Base-by-base conservation (phyloP, 2,113 vertebrate species). In the Trichomycterus rosablanca region DNA sequence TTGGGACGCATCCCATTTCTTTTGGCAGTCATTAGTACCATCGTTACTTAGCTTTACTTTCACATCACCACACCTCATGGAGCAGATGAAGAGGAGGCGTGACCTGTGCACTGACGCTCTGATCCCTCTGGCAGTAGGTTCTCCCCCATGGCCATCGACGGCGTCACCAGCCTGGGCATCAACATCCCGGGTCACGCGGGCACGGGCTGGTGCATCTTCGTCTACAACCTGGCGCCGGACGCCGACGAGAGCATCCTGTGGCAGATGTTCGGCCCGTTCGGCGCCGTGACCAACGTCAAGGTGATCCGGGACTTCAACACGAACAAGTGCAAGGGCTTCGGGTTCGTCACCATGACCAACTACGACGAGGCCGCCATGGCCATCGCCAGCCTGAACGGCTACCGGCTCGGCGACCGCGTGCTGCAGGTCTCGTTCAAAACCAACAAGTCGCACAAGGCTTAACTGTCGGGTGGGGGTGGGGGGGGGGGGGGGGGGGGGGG, bases 271-370 rank as follows among this genome's bases (percentile, higher is more conserved):
- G 94, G 96, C 70, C 95, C 95, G 14, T 98, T 99, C 1, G 95
- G 96, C 71, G 96, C 95, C 0, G 96, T 99, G 76, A 98, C 95
- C 78, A 99, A 99, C 5, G 96, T 99, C 80, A 99, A 97, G 83
- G 96, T 98, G 80, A 99, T 98, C 76, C 95, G 96, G 68, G 95
- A 99, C 86, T 99, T 98, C 75, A 98, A 93, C 86, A 98, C 96
- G 80, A 98, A 98, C 86, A 99, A 98, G 83, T 99, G 96, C 89
- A 99, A 97, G 90, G 94, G 95, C 79, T 99, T 99, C 84, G 96
- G 96, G 78, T 99, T 99, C 84, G 95, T 98, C 86, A 97, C 96
- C 84, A 99, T 98, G 96, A 99, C 95, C 77, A 99, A 98, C 90
- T 97, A 99, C 52, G 96, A 99, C 4, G 96, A 99, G 83, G 95